Base-by-base conservation (phyloP, 1,140 invertebrate genomes). In the Drosophila tsacasi region DNA sequence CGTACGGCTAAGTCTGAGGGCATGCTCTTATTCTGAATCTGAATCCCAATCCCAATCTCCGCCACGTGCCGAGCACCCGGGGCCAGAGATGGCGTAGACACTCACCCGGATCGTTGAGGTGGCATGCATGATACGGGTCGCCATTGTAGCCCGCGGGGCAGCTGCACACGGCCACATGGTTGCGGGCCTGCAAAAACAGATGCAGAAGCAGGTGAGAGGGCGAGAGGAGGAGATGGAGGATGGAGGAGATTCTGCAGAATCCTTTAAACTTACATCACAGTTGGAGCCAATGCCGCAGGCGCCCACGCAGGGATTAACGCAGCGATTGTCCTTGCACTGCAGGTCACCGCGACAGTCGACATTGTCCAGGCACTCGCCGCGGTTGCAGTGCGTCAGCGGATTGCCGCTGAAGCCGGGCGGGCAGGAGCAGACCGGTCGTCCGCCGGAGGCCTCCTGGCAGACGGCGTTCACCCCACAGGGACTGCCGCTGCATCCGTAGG, bases 91-190 rank as follows among this genome's bases (percentile, higher is more conserved):
- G 12, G 13, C 21, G 23, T 10, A 27, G 25, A 2, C 30, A 82
- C 91, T 93, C 93, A 96, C 95, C 95, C 81, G 95, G 95, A 93
- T 95, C 95, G 76, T 94, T 94, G 40, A 94, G 93, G 90, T 94
- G 93, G 91, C 96, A 96, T 40, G 93, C 83, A 15, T 92, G 92
- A 82, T 97, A 94, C 7, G 97, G 97, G 94, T 98, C 96, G n/a
- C 97, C 97, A 32, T 96, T 95, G 91, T 96, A 97, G 13, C 97
- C 97, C 44, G 96, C 93, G 0, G 96, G 96, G 91, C 97, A 98
- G 10, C 96, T 95, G 87, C 97, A 98, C 0, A 97, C 96, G 5
- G 97, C 96, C 30, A 97, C 94, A 76, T 98, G 97, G 79, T 97
- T 95, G 60, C 96, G 94, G 1, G 95, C 95, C 96, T 93, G 82